Evolutionary conservation across 2,113 vertebrate genomes (phyloP), one percentile per base, ranked within the genome.

Genomic region (Chionodraco myersi): DNA sequence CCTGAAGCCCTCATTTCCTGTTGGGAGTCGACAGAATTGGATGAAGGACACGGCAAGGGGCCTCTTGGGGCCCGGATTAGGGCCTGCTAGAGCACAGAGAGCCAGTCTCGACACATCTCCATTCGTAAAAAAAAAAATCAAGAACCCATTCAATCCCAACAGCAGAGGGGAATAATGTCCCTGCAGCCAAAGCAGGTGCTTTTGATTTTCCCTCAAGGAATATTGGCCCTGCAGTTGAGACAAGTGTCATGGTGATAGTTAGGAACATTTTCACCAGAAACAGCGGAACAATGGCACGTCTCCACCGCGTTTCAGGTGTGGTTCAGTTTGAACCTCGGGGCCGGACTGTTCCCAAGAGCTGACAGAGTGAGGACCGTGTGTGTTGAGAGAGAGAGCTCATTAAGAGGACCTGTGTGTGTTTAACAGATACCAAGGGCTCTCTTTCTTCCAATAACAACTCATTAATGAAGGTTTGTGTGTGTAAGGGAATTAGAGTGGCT

Each of bases 1-100:
- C 91, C 83, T 66, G 88, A 95, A 92, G 90, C 89, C 92, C 93
- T 95, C 94, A 95, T 95, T 96, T 96, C 94, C 94, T 94, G 94
- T 94, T 82, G 77, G 83, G 79, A 92, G 85, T 82, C 61, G 26
- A 79, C 56, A 71, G 88, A 92, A 92, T 88, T 86, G 90, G 88
- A 88, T 90, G 65, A 85, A 92, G 83, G 85, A 88, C 90, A 63
- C 57, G 14, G 76, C 72, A 63, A 41, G 51, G 69, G 77, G 86
- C 86, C 90, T 83, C 79, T 83, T 36, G 87, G 87, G 85, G 79
- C 70, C 81, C 6, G 63, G 87, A 88, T 85, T 85, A 82, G 77
- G 79, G 75, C 66, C 75, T 70, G 73, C 66, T 34, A 36, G 45
- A 82, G 84, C 64, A 47, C 78, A 77, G 12, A 75, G 52, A 74